Evolutionary conservation across 2,797 vertebrate genomes (phyloP).

Genomic region (Onychomys torridus): DNA sequence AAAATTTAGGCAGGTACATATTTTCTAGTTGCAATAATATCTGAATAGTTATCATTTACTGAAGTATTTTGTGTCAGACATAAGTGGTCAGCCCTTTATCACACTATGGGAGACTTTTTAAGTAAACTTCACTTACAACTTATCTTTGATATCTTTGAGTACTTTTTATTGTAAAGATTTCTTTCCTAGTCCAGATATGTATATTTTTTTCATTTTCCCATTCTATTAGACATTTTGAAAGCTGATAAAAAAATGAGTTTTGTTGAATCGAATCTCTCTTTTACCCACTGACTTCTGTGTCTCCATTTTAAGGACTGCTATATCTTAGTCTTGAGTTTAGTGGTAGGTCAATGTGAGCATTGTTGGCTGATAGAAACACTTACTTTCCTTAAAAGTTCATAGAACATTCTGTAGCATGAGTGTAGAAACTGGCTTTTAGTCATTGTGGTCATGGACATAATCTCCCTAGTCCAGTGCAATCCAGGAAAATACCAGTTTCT

Average conservation of each 20-base stretch:
- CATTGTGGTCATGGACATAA: not conserved
- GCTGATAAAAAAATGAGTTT: not conserved
- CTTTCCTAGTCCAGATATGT: not conserved
- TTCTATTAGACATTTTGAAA: constrained; percentile 45
- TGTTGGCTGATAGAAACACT: not conserved
- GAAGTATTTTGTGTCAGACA: not conserved
- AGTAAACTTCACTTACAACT: constrained; percentile 38
- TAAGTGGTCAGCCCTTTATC: not conserved
- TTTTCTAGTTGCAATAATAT: not conserved
- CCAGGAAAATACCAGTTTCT: not conserved
- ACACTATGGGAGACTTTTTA: not conserved
- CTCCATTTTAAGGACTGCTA: not conserved
- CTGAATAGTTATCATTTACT: constrained; percentile 40
- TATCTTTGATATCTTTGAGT: constrained; percentile 9
- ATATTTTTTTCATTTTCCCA: not conserved
- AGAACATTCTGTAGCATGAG: not conserved
- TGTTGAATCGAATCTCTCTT: not conserved
- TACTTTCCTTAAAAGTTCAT: constrained; percentile 10
- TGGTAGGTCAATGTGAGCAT: not conserved
- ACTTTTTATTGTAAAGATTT: constrained; percentile 6
- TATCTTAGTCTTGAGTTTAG: not conserved
- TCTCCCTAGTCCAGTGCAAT: not conserved
- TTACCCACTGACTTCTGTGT: not conserved
- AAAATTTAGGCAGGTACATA: not conserved
- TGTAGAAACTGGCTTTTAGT: not conserved